Evolutionary conservation across 2,113 vertebrate species (phyloP), one percentile per base, ranked within the genome.

Genomic region (Apistogramma diplotaenia): DNA sequence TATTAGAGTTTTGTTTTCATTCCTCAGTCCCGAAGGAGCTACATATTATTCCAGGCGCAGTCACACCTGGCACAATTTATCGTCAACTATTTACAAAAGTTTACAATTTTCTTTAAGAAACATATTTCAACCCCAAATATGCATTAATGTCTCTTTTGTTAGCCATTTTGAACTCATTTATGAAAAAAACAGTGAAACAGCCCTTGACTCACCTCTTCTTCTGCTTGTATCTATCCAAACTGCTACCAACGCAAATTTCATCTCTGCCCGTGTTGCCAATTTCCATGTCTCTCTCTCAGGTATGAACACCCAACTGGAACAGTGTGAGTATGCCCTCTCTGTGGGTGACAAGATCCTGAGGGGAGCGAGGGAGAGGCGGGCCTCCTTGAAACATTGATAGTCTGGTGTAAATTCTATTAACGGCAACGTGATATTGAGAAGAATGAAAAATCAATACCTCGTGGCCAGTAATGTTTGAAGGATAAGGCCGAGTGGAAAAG

Each of bases 391-490:
- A 92, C 83, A 82, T 74, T 87, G 90, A 90, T 86, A 90, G 80
- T 92, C 90, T 89, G 85, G 76, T 82, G 84, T 91, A 87, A 92
- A 92, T 93, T 89, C 85, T 88, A 91, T 91, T 91, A 91, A 86
- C 60, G 53, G 91, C 82, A 91, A 92, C 71, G 51, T 71, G 93
- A 93, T 91, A 91, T 88, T 83, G 83, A 92, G 74, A 92, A 90
- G 94, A 91, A 94, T 87, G 65, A 80, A 87, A 79, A 89, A 96
- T 90, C 89, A 90, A 96, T 92, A 89, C 65, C 12, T 85, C 70
- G 82, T 94, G 93, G 89, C 94, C 95, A 96, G 95, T 96, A 95
- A 89, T 92, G 92, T 96, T 94, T 94, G 94, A 94, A 91, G 94
- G 85, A 94, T 94, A 87, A 86, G 90, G 53, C 85, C 83, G 91